These are phyloP conservation scores for Entosphenus tridentatus DNA, from an alignment of 2,113 vertebrate species.

Conservation along the genomic window DNA sequence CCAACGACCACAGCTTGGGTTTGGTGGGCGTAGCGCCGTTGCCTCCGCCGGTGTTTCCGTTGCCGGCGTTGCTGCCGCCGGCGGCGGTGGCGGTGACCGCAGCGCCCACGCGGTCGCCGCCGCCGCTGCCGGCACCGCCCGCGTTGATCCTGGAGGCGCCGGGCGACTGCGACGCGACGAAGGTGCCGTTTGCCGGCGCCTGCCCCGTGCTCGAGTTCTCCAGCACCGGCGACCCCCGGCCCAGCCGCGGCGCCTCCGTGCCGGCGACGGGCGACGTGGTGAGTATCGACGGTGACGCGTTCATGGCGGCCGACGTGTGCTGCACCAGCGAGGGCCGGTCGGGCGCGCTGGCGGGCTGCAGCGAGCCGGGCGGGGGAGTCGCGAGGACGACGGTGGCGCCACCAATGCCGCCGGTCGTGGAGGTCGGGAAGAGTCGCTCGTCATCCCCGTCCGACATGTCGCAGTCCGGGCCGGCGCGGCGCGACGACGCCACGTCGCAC, in stretches of 20 bases:
- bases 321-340: too few relatives aligned
- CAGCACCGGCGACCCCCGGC: neutral
- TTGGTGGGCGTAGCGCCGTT: slow-evolving; percentile 33
- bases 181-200: neutral
- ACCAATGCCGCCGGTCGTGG: too few relatives aligned
- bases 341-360: too few relatives aligned
- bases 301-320: too few relatives aligned
- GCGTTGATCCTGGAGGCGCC: neutral
- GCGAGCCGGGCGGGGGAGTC: too few relatives aligned
- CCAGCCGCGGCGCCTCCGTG: neutral
- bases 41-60: too few relatives aligned
- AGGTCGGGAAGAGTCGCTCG: too few relatives aligned
- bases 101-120: slow-evolving; percentile 13
- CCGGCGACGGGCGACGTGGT: slow-evolving; percentile 5
- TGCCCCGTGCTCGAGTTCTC: slow-evolving; percentile 4
- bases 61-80: slow-evolving; percentile 22
- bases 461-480: too few relatives aligned
- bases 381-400: too few relatives aligned
- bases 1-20: slow-evolving; percentile 85
- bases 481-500: too few relatives aligned
- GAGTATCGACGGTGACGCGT: neutral
- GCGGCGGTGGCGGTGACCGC: slow-evolving; percentile 14
- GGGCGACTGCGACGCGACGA: too few relatives aligned
- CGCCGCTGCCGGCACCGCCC: slow-evolving; percentile 8
- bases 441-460: too few relatives aligned